Evolutionary conservation across 2,888 invertebrate species (phyloP).

Genomic region (Oligia fasciuncula): DNA sequence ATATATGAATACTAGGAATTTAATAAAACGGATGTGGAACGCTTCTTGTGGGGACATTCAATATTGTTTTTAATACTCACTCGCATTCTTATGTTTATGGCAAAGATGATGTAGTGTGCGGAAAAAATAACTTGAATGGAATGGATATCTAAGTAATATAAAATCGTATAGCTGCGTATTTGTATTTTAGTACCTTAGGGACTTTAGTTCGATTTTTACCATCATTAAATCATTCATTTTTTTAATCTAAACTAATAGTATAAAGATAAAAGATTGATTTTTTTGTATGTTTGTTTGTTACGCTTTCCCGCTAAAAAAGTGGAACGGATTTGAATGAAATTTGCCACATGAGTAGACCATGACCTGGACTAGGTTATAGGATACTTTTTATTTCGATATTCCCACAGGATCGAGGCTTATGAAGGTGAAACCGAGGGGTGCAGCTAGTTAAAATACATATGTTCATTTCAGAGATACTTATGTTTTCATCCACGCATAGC

Average conservation of each 20-base stretch:
- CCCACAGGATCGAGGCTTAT: no score
- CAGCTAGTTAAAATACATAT: no score
- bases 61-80: slow-evolving; percentile 16
- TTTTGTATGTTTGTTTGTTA: no score
- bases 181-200: neutral
- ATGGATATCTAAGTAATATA: neutral
- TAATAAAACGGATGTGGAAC: slow-evolving; percentile 35
- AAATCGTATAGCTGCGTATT: neutral
- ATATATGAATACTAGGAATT: slow-evolving; percentile 56
- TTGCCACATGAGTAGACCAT: no score
- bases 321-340: no score
- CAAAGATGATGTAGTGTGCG: neutral
- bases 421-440: no score
- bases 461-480: neutral
- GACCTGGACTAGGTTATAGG: no score
- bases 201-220: neutral
- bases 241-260: no score
- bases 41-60: neutral
- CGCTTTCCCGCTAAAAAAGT: no score
- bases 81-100: neutral
- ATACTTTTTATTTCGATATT: no score
- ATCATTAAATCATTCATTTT: neutral
- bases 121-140: neutral
- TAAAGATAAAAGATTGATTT: no score
- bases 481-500: neutral